Conservation (phyloP, 2,888 invertebrate genomes). For the Lordiphosa fenestrarum region DNA sequence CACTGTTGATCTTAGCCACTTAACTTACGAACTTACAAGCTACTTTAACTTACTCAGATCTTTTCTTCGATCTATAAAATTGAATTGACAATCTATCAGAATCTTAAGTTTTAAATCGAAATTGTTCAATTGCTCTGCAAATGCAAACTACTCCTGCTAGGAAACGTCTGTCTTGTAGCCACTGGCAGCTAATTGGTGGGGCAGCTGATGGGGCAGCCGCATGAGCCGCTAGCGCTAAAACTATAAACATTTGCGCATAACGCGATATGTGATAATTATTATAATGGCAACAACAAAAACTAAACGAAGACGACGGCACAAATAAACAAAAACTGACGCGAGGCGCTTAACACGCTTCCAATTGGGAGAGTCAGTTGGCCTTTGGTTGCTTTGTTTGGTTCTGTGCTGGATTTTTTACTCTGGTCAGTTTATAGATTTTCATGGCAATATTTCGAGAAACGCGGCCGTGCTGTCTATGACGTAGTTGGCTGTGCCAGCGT, state of each 20-base stretch:
- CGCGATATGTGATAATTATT: slow-evolving; percentile 57
- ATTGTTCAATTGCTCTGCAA: not conserved
- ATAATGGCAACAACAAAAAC: slow-evolving; percentile 47
- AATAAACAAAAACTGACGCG: slow-evolving; percentile 58
- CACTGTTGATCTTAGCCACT: too few species aligned
- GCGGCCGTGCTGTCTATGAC: slow-evolving; percentile 44
- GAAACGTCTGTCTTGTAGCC: slow-evolving; percentile 11
- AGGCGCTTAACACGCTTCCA: slow-evolving; percentile 64
- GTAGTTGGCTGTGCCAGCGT: slow-evolving; percentile 48
- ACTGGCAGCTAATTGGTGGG: slow-evolving; percentile 25
- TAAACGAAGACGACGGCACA: slow-evolving; percentile 27
- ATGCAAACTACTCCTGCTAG: not conserved
- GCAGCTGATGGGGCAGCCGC: slow-evolving; percentile 10
- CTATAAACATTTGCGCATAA: slow-evolving; percentile 43
- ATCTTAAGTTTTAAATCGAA: too few species aligned
- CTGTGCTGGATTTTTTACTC: slow-evolving; percentile 12
- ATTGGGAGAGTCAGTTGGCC: slow-evolving; percentile 54
- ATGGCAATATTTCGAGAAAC: slow-evolving; percentile 30
- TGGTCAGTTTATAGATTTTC: slow-evolving; percentile 35
- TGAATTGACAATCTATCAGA: too few species aligned
- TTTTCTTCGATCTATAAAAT: too few species aligned
- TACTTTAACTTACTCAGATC: too few species aligned
- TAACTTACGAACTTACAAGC: too few species aligned
- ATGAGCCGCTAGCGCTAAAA: slow-evolving; percentile 20
- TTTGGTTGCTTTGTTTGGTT: slow-evolving; percentile 3